These are phyloP conservation scores for Bos indicus DNA, from an alignment of 2,113 vertebrate species.

Conservation along the genomic window DNA sequence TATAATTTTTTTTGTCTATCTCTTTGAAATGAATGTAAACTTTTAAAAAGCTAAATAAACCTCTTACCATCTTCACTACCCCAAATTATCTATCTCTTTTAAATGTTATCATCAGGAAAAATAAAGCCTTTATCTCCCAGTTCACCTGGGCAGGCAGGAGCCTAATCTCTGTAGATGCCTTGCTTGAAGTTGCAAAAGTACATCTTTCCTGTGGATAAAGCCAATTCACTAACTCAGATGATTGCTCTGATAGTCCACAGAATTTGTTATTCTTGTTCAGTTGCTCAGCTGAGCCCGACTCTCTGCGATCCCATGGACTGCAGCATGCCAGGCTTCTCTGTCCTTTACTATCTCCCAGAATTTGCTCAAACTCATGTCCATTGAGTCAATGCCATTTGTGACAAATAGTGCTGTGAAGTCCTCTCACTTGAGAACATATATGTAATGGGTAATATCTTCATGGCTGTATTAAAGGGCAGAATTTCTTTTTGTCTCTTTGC, in stretches of 20 bases:
- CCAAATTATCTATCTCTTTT: neutral
- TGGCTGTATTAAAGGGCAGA: neutral
- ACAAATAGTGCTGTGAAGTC: neutral
- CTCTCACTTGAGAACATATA: neutral
- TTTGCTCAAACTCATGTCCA: neutral
- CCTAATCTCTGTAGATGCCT: neutral
- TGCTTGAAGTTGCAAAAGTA: neutral
- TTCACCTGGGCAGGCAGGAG: neutral
- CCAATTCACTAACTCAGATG: neutral
- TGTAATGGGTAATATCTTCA: neutral
- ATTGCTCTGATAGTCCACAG: neutral
- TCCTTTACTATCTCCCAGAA: neutral
- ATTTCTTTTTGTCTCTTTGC: neutral
- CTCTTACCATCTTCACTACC: neutral
- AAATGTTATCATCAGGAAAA: neutral
- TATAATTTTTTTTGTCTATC: neutral
- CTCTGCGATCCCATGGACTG: fast-evolving
- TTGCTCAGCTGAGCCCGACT: neutral
- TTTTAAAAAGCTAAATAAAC: neutral
- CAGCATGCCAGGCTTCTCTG: neutral
- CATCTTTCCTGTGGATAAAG: neutral
- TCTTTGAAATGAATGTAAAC: neutral
- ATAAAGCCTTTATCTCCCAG: neutral
- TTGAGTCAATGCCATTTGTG: neutral
- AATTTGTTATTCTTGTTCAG: neutral